Evolutionary conservation across 1,140 invertebrate genomes (phyloP).

Genomic region (Atopsyche davidsoni): DNA sequence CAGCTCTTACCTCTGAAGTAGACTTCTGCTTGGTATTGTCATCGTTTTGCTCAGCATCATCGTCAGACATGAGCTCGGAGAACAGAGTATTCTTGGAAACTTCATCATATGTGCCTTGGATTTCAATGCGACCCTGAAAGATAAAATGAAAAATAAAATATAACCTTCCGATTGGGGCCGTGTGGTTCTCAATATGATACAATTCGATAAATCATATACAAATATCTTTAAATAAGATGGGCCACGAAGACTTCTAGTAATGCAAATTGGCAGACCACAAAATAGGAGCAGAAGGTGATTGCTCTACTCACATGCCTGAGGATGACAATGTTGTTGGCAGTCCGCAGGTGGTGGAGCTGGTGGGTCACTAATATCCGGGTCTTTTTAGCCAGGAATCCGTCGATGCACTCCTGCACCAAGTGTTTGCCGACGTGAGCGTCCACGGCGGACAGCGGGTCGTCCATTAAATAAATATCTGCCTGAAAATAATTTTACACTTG

Average conservation of each 20-base stretch:
- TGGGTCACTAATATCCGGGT: slow-evolving; percentile 79
- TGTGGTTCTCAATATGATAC: too few species aligned
- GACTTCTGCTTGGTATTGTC: slow-evolving; percentile 21
- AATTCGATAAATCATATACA: too few species aligned
- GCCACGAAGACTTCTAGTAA: too few species aligned
- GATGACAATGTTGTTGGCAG: slow-evolving; percentile 64
- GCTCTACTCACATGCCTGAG: slow-evolving; percentile 48
- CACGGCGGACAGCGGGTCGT: slow-evolving; percentile 65
- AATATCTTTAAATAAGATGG: too few species aligned
- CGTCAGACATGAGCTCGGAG: slow-evolving; percentile 41
- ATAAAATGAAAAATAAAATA: not conserved
- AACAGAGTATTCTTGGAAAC: slow-evolving; percentile 41
- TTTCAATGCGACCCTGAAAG: slow-evolving; percentile 58
- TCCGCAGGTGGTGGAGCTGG: slow-evolving; percentile 77
- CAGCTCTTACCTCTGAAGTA: slow-evolving; percentile 13
- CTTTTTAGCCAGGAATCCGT: slow-evolving; percentile 63
- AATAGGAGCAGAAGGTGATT: not conserved
- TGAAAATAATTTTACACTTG: slow-evolving; percentile 21
- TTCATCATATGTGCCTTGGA: slow-evolving; percentile 58
- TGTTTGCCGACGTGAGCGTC: slow-evolving; percentile 65
- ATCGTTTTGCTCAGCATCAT: slow-evolving; percentile 33
- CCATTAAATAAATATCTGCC: slow-evolving; percentile 67
- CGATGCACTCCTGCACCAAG: slow-evolving; percentile 59
- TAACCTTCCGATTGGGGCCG: too few species aligned
- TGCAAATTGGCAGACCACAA: not conserved